Base-by-base conservation (phyloP, 2,888 invertebrate genomes). In the Ophion ellenae region DNA sequence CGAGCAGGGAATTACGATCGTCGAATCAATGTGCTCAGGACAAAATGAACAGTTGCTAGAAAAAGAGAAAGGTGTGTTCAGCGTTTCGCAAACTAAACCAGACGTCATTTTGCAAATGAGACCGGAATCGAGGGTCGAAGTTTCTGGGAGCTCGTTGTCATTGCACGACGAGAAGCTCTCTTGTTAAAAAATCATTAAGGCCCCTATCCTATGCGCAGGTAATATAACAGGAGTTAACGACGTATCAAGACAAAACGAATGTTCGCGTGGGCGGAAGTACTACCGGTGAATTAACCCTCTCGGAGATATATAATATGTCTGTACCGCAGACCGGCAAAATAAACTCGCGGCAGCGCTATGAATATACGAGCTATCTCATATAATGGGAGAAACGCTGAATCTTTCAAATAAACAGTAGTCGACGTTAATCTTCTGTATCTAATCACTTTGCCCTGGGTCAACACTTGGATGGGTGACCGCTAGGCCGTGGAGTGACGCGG, bases 181-280 rank as follows among this genome's bases (percentile, higher is more conserved):
- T 86, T 81, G 85, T 87, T 87, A 85, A 87, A 87, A 87, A 83
- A 83, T 85, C 87, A 81, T 87, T 85, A 87, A 83, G 73, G 63
- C 47, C 74, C 45, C 40, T 70, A 0, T 24, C 63, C 63, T 14
- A 53, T 53, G 67, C 20, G 24, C 57, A 7, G 17, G 74, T n/a
- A 63, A 36, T 74, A 40, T 73, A 32, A 73, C 61, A n/a, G 20
- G 45, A 24, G 40, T 36, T 24, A 40, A 61, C 69, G 59, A 28
- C 14, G 67, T 77, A 69, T 66, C 47, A 66, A 63, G 32, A 66
- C 66, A 76, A 81, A 81, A 73, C 7, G 61, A 79, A 77, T 69
- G 73, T 76, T 76, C n/a, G 67, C 20, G 75, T 57, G 79, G 76
- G 45, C 53, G 76, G 40, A 80, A 67, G 53, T 69, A 53, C 78